Base-by-base conservation (phyloP, 2,888 invertebrate species). In the Bugula neritina region DNA sequence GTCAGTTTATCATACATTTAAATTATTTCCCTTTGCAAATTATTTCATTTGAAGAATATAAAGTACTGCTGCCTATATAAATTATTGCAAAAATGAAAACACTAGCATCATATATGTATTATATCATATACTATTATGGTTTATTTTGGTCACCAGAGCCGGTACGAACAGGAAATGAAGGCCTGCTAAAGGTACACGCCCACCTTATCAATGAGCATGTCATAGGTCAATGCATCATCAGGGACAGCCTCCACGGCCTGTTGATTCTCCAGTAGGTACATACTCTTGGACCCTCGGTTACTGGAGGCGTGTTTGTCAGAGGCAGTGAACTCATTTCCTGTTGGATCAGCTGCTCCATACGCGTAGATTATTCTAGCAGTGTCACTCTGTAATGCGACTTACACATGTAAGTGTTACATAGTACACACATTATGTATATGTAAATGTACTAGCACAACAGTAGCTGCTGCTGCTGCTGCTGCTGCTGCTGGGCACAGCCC, bases 331-430 rank as follows among this genome's bases (percentile, higher is more conserved):
- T 29, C n/a, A 34, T 31, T 31, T 10, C 29, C 29, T n/a, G 70
- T 3, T 27, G 70, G 70, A 70, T 70, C 70, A n/a, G 70, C 35
- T 10, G 2, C 31, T 43, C 31, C n/a, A 52, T 70, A 70, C 2
- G 70, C 70, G 23, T 70, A 70, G 35, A 70, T 70, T 29, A 70
- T 5, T 43, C 70, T n/a, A 17, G 27, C 31, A 2, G 70, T 70
- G 2, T n/a, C 35, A 2, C n/a, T n/a, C 70, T 70, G 29, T 17
- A 70, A 70, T 25, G 23, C 25, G 3, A 17, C 43, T 43, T 10
- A 43, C 43, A 43, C 5, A 5, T 10, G 17, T 43, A 5, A 43
- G 43, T 43, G 43, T 17, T 43, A 43, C 43, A 43, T 10, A 43
- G 43, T 43, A 43, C 43, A 43, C 17, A 43, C 43, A 43, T 43